Percentiles rank a stretch among this genome's conserved stretches.
phyloP scores from a whole-genome alignment of 2,888 invertebrate species.

The Yponomeuta sedellus region DNA sequence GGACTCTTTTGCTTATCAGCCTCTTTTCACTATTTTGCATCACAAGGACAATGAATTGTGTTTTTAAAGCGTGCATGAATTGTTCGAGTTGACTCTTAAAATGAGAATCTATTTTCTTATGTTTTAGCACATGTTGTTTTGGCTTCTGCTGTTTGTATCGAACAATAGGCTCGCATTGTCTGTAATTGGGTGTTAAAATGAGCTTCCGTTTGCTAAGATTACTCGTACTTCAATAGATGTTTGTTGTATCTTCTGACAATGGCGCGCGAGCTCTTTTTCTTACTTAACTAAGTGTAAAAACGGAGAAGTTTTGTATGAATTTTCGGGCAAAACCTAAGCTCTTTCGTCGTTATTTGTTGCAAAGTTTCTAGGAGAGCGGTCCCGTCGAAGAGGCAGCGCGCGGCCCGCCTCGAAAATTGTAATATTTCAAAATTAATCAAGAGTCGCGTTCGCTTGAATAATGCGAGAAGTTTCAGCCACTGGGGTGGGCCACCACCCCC shows the following conservation, averaged over 20 bases:
- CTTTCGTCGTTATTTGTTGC: constrained; percentile 14
- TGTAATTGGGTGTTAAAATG: constrained; percentile 1
- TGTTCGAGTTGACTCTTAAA: constrained; percentile 7
- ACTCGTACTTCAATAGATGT: neutral
- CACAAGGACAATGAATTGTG: constrained; percentile 48
- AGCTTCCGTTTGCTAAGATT: constrained; percentile 14
- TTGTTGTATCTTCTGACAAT: neutral
- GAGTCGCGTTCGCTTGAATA: constrained; percentile 75
- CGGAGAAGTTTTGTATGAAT: neutral
- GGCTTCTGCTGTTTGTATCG: constrained; percentile 40
- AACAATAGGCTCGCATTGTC: constrained; percentile 28
- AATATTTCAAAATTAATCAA: constrained; percentile 78
- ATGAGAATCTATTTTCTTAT: neutral
- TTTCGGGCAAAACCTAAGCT: constrained; percentile 3
- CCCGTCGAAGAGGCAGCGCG: constrained; percentile 14
- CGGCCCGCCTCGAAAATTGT: constrained; percentile 66
- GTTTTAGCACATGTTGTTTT: constrained; percentile 46
- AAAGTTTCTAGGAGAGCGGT: constrained; percentile 11
- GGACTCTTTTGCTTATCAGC: constrained; percentile 43
- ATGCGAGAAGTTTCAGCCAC: constrained; percentile 63
- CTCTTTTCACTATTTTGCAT: constrained; percentile 56
- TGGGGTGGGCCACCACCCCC: constrained; percentile 42
- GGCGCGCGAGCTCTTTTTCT: neutral
- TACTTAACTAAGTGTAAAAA: neutral
- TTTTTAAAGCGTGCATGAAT: constrained; percentile 11